Percentiles rank a stretch among this genome's conserved stretches.
Evolutionary conservation across 2,888 invertebrate species (phyloP).

Genomic region (Cheilosia vernalis): DNA sequence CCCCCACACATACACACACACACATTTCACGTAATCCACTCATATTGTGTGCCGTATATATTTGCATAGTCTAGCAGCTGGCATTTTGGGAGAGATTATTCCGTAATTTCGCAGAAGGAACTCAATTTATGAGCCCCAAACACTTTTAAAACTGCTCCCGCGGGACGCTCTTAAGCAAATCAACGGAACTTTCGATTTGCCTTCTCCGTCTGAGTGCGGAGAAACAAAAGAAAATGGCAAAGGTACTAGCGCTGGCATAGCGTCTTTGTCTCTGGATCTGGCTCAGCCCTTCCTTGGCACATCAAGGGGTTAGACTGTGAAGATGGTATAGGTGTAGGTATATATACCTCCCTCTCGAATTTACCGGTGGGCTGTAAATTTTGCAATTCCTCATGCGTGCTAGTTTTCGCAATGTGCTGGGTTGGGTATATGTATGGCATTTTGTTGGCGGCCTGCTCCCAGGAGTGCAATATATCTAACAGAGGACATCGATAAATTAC

Average conservation of each 20-base stretch:
- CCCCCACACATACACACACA: neutral
- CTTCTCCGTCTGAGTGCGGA: neutral
- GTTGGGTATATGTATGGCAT: neutral
- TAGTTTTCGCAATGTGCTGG: slow-evolving; percentile 61
- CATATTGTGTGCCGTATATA: neutral
- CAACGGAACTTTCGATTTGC: slow-evolving; percentile 69
- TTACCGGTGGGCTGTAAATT: slow-evolving; percentile 69
- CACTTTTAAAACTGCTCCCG: slow-evolving; percentile 73
- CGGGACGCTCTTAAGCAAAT: slow-evolving; percentile 73
- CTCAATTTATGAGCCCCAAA: slow-evolving; percentile 71
- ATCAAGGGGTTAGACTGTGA: slow-evolving; percentile 49
- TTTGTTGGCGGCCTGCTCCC: slow-evolving; percentile 51
- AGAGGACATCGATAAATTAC: slow-evolving; percentile 74
- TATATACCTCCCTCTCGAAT: neutral
- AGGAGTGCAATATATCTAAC: slow-evolving; percentile 68
- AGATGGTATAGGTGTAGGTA: neutral
- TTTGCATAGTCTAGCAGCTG: slow-evolving; percentile 44
- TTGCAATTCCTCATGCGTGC: slow-evolving; percentile 74
- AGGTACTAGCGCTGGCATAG: neutral
- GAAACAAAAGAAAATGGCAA: slow-evolving; percentile 42
- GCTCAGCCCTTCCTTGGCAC: slow-evolving; percentile 26
- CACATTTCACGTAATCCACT: neutral
- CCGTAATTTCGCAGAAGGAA: slow-evolving; percentile 64
- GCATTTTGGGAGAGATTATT: slow-evolving; percentile 68
- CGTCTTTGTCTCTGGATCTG: neutral